These are phyloP conservation scores for Darevskia nairensis DNA, from an alignment of 2,797 vertebrate genomes.

Conservation along the genomic window DNA sequence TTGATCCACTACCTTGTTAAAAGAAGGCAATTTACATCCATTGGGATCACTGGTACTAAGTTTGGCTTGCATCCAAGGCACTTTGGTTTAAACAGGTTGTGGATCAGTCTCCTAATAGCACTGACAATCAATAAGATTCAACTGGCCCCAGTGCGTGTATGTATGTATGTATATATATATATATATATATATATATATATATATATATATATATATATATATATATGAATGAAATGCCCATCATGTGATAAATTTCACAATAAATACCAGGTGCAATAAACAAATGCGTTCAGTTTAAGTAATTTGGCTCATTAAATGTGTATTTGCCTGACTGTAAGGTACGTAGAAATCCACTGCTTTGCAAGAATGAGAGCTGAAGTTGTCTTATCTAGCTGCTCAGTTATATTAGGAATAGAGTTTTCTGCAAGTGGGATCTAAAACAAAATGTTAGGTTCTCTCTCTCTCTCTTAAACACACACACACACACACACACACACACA, in stretches of 20 bases:
- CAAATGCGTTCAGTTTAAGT: not conserved
- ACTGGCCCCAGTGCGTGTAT: not conserved
- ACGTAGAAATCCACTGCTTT: not conserved
- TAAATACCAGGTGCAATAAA: not conserved
- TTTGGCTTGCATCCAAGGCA: not conserved
- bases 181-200: too few relatives aligned
- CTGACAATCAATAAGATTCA: not conserved
- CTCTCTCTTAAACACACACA: too few relatives aligned
- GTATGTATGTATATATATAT: not conserved
- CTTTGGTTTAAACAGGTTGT: not conserved
- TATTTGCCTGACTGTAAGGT: not conserved
- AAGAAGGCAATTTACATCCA: constrained; percentile 1
- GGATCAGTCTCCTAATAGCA: not conserved
- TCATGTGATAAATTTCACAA: not conserved
- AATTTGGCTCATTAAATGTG: not conserved
- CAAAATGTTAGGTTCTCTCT: too few relatives aligned
- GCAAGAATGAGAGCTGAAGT: not conserved
- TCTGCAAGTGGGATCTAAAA: too few relatives aligned
- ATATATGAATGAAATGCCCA: too few relatives aligned
- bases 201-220: too few relatives aligned
- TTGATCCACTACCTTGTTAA: not conserved
- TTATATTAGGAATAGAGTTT: too few relatives aligned
- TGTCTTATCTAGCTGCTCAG: not conserved
- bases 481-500: too few relatives aligned
- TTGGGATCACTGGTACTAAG: not conserved